A percentile compares a stretch with the other conserved stretches of the same genome.
Conservation (phyloP, 23 tunicate species). For the Trididemnum nubilum region DNA sequence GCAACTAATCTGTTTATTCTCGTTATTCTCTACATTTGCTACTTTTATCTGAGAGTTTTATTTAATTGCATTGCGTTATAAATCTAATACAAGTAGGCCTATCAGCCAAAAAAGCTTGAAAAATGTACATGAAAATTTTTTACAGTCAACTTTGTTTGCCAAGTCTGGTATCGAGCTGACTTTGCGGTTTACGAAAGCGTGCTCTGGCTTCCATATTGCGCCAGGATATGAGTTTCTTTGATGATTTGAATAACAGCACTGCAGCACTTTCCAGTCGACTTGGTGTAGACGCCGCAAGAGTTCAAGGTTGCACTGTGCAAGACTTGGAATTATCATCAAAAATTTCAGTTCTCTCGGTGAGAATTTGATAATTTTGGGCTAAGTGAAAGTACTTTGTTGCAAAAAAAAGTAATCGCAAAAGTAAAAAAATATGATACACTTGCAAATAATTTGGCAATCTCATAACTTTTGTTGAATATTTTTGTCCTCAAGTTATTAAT, state of each 20-base stretch:
- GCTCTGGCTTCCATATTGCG: constrained; percentile 53
- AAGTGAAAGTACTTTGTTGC: not conserved
- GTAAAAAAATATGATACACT: not conserved
- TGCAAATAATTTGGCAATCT: no score
- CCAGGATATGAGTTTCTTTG: constrained; percentile 68
- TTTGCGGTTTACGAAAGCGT: constrained; percentile 38
- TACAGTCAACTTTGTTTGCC: constrained; percentile 61
- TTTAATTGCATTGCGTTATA: no score
- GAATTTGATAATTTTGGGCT: not conserved
- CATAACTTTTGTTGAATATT: no score
- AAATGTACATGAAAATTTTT: not conserved
- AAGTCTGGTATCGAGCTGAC: constrained; percentile 81
- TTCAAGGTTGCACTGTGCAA: constrained; percentile 74
- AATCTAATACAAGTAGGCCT: no score
- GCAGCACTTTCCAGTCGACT: constrained; percentile 59
- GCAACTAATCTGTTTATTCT: no score
- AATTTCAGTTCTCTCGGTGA: constrained; percentile 66
- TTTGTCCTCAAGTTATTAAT: no score
- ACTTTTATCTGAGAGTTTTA: no score
- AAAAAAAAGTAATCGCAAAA: not conserved
- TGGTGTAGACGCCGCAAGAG: constrained; percentile 63
- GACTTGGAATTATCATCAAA: constrained; percentile 57
- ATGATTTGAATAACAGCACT: constrained; percentile 57
- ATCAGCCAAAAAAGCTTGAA: no score
- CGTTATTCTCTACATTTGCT: no score